Base-by-base conservation (phyloP, 2,888 invertebrate genomes). In the Copidosoma aretas region DNA sequence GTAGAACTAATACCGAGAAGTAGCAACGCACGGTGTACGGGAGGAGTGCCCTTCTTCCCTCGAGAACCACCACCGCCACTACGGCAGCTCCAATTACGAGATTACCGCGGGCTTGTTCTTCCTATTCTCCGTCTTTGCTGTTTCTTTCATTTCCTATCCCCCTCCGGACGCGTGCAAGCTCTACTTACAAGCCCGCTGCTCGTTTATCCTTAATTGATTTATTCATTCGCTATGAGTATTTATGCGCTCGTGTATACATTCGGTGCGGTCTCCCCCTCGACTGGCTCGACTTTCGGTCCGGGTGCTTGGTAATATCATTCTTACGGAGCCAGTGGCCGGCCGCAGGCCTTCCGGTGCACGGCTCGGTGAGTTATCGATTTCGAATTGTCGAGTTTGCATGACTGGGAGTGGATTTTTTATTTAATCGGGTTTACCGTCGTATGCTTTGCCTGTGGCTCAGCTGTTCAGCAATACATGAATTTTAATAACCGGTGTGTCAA, bases 51-150 rank as follows among this genome's bases (percentile, higher is more conserved):
- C 32, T 8, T 8, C 8, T 32, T 32, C 56, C 32, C 61, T 61
- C 19, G 52, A 5, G 4, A 22, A 59, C 60, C 43, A 17, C 43
- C 12, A 3, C 60, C 49, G 52, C 60, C 39, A 59, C 60, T 12
- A 17, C 43, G 3, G 15, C 60, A 51, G 52, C 60, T 66, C 60
- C 63, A 70, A 66, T 70, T 70, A 67, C 51, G 51, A 56, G 66
- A 66, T 67, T 63, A 67, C 56, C 21, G 43, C 53, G 3, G 22
- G 24, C 43, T 46, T 17, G 1, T 46, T 17, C 43, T 46, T 46
- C 12, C 12, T 41, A 41, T 41, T 41, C 14, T 41, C 14, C 41
- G 10, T 15, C 43, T 46, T 17, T 46, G 32, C 43, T 46, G 1
- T 46, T 46, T 3, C 12, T 17, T 17, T 46, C 43, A 46, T 46